Evolutionary conservation across 1,140 invertebrate species (phyloP), one percentile per base, ranked within the genome.

Genomic region (Cephus cinctus): DNA sequence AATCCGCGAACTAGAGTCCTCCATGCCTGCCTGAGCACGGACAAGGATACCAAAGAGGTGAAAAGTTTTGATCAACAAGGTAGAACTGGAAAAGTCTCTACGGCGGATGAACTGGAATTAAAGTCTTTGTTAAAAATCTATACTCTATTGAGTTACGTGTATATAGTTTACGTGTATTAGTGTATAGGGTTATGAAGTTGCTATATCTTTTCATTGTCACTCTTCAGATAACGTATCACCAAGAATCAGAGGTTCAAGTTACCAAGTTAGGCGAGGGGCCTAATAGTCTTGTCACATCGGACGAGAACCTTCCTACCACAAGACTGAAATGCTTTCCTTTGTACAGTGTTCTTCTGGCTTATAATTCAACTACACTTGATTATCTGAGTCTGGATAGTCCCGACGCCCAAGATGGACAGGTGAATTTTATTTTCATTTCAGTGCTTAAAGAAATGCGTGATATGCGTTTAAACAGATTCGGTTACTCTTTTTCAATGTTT

Each of bases 261-360:
- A 80, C 75, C 32, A 81, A 80, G 62, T 59, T 82, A 34, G 73
- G 76, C 22, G 79, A 82, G 61, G 77, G 80, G 41, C 71, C 78
- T 18, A 80, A 81, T 56, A 78, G 75, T 46, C 55, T 78, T 0
- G 63, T 77, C 16, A 62, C 63, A 8, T 71, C 75, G 3, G 77
- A 79, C 38, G 69, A 76, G 15, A 77, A 76, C 39, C 63, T 75
- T 41, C 72, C 76, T 11, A 73, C 78, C 9, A 80, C 86, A 31
- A 80, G 86, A 55, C 85, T 92, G 39, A 87, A 89, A 66, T 93
- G 90, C 73, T 90, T 92, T 69, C 90, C 91, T 53, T 78, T 94
- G 40, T 88, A 86, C 65, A 89, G 89, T 14, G 77, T 92, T 43
- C 73, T 93, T 60, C 74, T 89, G 47, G 89, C 89, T 22, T 84